Percentiles rank a stretch among this genome's conserved stretches.
phyloP scores from a whole-genome alignment of 2,113 vertebrate species.

The Callaeas wilsoni region DNA sequence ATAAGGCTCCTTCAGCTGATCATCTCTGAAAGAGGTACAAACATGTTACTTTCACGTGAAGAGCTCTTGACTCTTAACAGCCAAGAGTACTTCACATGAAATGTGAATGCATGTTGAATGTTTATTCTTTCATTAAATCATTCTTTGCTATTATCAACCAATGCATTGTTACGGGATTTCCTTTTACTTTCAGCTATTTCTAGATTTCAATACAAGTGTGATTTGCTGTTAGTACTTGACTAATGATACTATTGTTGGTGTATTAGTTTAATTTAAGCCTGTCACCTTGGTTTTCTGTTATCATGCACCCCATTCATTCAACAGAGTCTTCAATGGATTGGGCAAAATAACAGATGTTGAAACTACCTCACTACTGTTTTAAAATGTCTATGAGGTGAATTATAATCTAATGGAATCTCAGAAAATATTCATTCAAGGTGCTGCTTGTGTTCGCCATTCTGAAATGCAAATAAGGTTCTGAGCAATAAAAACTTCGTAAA shows the following conservation, averaged over 20 bases:
- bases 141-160: conserved; percentile 50
- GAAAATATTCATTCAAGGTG: neutral
- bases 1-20: conserved; percentile 41
- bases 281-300: conserved; percentile 38
- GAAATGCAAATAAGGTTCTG: neutral
- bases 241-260: conserved; percentile 54
- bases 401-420: neutral
- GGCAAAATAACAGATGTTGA: conserved; percentile 17
- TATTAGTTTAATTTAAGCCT: conserved; percentile 55
- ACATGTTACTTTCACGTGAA: conserved; percentile 58
- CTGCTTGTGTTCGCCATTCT: neutral
- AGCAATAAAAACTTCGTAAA: neutral
- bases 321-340: neutral
- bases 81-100: conserved; percentile 62
- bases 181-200: conserved; percentile 45
- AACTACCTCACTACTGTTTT: neutral
- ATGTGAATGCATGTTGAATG: conserved; percentile 44
- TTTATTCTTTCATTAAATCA: conserved; percentile 55
- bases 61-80: conserved; percentile 39
- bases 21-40: conserved; percentile 58
- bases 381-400: neutral
- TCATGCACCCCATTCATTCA: neutral
- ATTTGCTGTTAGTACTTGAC: conserved; percentile 33
- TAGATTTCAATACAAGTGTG: conserved; percentile 31
- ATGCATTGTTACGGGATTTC: conserved; percentile 29